Percentiles rank a stretch among this genome's conserved stretches.
phyloP scores from a whole-genome alignment of 2,113 vertebrate genomes.

The Mobula hypostoma region DNA sequence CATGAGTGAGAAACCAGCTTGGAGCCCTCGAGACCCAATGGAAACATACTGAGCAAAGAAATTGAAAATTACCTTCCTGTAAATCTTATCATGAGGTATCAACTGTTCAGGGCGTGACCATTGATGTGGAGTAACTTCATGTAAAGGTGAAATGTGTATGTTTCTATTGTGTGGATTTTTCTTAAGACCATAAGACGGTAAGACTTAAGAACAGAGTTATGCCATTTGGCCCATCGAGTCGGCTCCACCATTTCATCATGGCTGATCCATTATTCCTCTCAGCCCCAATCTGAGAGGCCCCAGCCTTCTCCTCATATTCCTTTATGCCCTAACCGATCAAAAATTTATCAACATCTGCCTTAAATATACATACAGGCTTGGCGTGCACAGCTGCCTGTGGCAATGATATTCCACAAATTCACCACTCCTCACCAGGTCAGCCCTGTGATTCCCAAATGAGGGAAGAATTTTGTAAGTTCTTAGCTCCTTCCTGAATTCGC shows the following conservation, averaged over 20 bases:
- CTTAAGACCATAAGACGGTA: background rate
- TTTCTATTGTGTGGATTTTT: background rate
- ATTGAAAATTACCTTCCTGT: conserved; percentile 30
- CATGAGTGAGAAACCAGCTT: background rate
- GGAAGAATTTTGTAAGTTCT: background rate
- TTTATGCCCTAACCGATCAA: no score
- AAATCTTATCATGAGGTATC: background rate
- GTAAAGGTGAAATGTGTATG: background rate
- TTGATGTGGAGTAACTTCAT: background rate
- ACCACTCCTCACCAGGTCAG: no score
- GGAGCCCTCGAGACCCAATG: background rate
- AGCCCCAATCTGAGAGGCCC: no score
- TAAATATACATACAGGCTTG: no score
- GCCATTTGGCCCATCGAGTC: no score
- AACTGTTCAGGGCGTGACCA: background rate
- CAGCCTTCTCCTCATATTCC: no score
- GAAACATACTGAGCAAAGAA: background rate
- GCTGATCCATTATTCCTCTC: no score
- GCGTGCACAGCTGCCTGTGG: no score
- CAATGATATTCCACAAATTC: no score
- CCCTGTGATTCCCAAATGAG: background rate
- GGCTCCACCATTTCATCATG: no score
- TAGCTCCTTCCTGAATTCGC: background rate
- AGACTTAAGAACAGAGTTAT: no score
- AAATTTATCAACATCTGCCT: no score